Evolutionary conservation across 2,113 vertebrate species (phyloP).

Genomic region (Megaleporinus macrocephalus): DNA sequence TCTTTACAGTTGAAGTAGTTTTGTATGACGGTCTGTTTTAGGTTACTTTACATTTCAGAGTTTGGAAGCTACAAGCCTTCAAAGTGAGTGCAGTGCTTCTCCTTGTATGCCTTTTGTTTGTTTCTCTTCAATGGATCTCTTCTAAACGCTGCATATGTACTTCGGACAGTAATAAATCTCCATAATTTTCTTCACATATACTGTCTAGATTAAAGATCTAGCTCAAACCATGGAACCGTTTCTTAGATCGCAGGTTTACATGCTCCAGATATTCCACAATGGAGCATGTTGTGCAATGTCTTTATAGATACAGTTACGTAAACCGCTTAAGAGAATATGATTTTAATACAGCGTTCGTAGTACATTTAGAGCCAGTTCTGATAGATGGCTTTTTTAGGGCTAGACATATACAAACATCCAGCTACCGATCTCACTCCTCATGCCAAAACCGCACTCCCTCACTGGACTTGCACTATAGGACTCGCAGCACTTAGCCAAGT

Average conservation of each 20-base stretch:
- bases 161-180: neutral
- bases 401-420: constrained; percentile 34
- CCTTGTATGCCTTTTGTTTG: neutral
- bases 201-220: constrained; percentile 21
- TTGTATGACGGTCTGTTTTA: neutral
- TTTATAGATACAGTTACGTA: constrained; percentile 1
- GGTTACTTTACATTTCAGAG: neutral
- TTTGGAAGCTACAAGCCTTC: neutral
- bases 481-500: constrained; percentile 41
- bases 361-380: neutral
- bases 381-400: constrained; percentile 44
- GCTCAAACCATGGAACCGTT: neutral
- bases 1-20: neutral
- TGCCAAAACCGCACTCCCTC: constrained; percentile 42
- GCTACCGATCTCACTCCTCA: constrained; percentile 19
- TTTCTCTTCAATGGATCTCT: neutral
- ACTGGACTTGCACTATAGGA: constrained; percentile 46
- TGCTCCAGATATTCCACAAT: neutral
- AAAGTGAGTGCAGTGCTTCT: constrained; percentile 2
- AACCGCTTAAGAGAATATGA: neutral
- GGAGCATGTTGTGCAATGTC: neutral
- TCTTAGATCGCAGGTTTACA: neutral
- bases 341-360: neutral
- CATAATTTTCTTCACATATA: neutral
- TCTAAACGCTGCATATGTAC: neutral